These are phyloP conservation scores for Pelusios castaneus DNA, from an alignment of 2,113 vertebrate species.

Conservation along the genomic window DNA sequence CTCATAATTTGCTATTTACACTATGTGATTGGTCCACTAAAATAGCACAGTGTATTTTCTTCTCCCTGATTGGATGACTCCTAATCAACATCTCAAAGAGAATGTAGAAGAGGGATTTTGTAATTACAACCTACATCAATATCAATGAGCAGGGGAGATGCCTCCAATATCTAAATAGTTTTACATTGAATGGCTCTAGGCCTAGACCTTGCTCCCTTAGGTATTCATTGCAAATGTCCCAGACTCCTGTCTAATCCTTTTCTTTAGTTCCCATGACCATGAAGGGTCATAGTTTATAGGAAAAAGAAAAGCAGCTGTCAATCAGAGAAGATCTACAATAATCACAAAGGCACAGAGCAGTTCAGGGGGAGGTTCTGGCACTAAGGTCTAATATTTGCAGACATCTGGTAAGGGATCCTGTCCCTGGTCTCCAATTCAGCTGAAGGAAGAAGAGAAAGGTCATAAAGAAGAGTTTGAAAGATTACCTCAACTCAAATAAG, in stretches of 20 bases:
- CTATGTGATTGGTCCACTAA: neutral
- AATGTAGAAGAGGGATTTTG: neutral
- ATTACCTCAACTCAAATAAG: neutral
- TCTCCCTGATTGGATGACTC: neutral
- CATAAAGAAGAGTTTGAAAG: neutral
- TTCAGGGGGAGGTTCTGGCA: neutral
- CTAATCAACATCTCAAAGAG: neutral
- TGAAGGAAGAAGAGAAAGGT: neutral
- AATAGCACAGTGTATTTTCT: neutral
- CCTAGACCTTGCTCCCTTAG: neutral
- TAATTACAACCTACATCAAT: neutral
- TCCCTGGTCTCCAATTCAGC: neutral
- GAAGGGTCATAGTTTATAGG: neutral
- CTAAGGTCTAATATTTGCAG: neutral
- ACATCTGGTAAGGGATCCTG: neutral
- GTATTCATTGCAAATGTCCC: neutral
- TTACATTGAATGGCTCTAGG: neutral
- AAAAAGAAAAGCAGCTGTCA: neutral
- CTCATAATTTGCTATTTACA: neutral
- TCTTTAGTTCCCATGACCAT: neutral
- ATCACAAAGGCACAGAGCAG: neutral
- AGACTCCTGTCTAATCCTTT: neutral
- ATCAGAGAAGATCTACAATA: neutral
- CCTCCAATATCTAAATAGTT: neutral
- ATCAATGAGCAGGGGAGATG: neutral